Percentiles rank a stretch among this genome's conserved stretches.
Evolutionary conservation across 2,888 invertebrate genomes (phyloP).

Genomic region (Pardosa pseudoannulata): DNA sequence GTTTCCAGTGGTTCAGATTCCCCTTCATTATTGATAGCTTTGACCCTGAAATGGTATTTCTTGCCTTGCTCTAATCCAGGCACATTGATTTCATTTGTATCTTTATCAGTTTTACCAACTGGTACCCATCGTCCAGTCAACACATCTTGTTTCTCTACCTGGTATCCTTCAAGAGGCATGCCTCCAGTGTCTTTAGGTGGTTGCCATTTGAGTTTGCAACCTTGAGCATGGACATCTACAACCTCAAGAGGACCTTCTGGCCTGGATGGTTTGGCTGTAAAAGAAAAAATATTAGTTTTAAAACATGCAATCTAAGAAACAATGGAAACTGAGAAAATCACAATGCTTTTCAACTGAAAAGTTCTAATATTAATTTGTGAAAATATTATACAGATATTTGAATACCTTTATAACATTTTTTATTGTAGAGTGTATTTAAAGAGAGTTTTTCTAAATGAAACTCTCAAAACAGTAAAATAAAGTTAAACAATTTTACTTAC

Average conservation of each 20-base stretch:
- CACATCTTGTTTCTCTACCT: slow-evolving; percentile 82
- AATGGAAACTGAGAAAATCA: no score
- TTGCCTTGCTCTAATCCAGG: slow-evolving; percentile 94
- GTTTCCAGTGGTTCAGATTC: slow-evolving; percentile 97
- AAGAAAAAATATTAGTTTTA: slow-evolving; percentile 3
- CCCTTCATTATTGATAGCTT: slow-evolving; percentile 98
- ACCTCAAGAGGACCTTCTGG: slow-evolving; percentile 90
- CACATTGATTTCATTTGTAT: slow-evolving; percentile 83
- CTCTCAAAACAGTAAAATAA: no score
- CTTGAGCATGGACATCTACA: slow-evolving; percentile 91
- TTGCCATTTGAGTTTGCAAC: slow-evolving; percentile 93
- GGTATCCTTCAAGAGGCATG: slow-evolving; percentile 93
- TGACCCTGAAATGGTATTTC: slow-evolving; percentile 98
- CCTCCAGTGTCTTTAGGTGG: slow-evolving; percentile 98
- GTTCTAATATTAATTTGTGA: no score
- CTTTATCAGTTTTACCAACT: slow-evolving; percentile 90
- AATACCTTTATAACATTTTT: no score
- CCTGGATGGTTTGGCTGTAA: slow-evolving; percentile 77
- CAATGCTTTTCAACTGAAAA: no score
- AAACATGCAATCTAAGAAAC: no score
- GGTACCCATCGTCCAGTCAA: slow-evolving; percentile 88
- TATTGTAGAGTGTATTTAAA: no score
- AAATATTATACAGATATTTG: no score
- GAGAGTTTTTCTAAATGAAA: no score
- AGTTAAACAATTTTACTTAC: slow-evolving; percentile 75